Base-by-base conservation (phyloP, 2,113 vertebrate genomes). In the Telmatochromis sp. region DNA sequence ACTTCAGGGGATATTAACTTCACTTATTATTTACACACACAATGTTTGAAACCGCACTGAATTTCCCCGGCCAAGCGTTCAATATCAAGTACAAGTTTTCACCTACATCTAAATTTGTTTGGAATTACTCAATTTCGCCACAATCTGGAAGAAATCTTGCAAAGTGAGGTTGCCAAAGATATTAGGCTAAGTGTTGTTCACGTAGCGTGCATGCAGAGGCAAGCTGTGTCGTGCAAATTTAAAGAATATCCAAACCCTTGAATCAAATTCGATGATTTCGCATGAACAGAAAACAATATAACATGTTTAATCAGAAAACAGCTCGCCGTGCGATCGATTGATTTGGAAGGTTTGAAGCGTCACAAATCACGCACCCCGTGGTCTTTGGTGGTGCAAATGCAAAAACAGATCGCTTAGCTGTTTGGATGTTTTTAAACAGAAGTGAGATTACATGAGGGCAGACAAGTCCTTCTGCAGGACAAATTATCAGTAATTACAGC, bases 71-170 rank as follows among this genome's bases (percentile, higher is more conserved):
- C 86, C 83, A 87, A 93, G 83, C 65, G 83, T 87, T 90, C 51
- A 82, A 81, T 33, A 87, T 87, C 82, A 81, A 87, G 81, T 51
- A 21, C 45, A 73, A 83, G 88, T 90, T 94, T 94, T 94, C 71
- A 93, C 85, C 89, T 93, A 58, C 75, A 28, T 80, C 79, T 37
- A 57, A 88, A 92, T 91, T 93, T 92, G 90, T 95, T 94, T 89
- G 68, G 86, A 89, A 90, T 94, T 89, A 92, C 83, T 91, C 89
- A 87, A 89, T 92, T 92, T 90, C 7, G 13, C 71, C 83, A 31
- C 86, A 92, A 42, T 90, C 94, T 95, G 94, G 92, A 93, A 86
- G 58, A 91, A 81, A 89, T 93, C 89, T 92, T 12, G 54, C 8
- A 23, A 58, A 33, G 40, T 9, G 5, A 15, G 14, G n/a, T 87